Evolutionary conservation across 2,888 invertebrate species (phyloP), one percentile per base, ranked within the genome.

Genomic region (Macaria notata): DNA sequence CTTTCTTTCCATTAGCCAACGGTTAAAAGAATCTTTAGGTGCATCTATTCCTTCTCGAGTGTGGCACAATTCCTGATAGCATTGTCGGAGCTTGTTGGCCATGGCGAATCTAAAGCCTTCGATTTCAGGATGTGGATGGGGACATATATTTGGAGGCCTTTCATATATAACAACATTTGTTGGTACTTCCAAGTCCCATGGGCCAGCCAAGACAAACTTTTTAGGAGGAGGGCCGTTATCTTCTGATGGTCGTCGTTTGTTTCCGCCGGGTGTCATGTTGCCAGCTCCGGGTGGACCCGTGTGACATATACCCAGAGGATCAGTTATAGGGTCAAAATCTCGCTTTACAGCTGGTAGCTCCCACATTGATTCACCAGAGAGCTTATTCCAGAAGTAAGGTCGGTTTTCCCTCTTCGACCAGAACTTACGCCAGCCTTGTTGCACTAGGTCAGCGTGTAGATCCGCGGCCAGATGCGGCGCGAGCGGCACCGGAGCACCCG

Each of bases 361-460:
- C 99, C 99, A 99, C 70, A 98, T 92, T n/a, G 98, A 98, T 88
- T 98, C 98, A 53, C 98, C 98, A 0, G 98, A 98, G 31, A 96
- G 88, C 88, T 98, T 98, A 83, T 99, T 99, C 97, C 98, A 99
- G 88, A 96, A 99, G 83, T 99, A 99, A 2, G 98, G 98, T 33
- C 98, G 93, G 79, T 96, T 98, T 84, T 99, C 98, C 54, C 98
- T 92, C 78, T 98, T 97, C 29, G 98, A 98, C 98, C 98, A 99
- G 84, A 97, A 98, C 75, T 97, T 98, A 62, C 98, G 94, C 99
- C 99, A 99, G 4, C 98, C 99, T 78, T 97, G 97, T 77, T 96
- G 96, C 5, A 94, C 68, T 36, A 92, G 77, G 70, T 92, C 92
- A 43, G 92, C 91, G 63, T 91, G 92, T 53, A 92, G 73, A 42